These are phyloP conservation scores for Lamellibrachia satsuma DNA, from an alignment of 2,888 invertebrate genomes.

Conservation along the genomic window DNA sequence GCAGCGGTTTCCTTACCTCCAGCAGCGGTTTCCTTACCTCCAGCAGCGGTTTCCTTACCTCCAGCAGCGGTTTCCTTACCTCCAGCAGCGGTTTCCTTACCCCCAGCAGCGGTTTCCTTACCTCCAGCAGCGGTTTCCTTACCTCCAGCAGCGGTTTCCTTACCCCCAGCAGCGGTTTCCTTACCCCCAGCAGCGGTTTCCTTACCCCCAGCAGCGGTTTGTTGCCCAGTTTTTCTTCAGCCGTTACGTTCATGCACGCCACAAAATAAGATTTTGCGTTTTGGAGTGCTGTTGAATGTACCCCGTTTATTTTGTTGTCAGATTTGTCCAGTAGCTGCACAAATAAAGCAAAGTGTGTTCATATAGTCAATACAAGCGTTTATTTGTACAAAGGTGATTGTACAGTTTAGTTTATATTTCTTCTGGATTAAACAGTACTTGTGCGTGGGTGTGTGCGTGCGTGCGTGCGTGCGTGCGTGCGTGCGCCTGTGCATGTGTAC, in stretches of 20 bases:
- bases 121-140: slow-evolving; percentile 48
- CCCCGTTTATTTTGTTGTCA: slow-evolving; percentile 42
- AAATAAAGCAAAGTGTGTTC: background rate
- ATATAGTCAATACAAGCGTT: background rate
- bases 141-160: too few relatives aligned
- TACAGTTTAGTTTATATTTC: too few relatives aligned
- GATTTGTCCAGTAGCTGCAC: slow-evolving; percentile 44
- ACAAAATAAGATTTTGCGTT: slow-evolving; percentile 50
- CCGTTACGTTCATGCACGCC: slow-evolving; percentile 51
- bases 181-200: too few relatives aligned
- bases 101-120: slow-evolving; percentile 48
- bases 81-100: too few relatives aligned
- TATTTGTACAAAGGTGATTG: background rate
- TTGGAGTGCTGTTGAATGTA: slow-evolving; percentile 49
- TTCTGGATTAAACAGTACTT: too few relatives aligned
- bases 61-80: slow-evolving; percentile 43
- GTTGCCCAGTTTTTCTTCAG: slow-evolving; percentile 43
- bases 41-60: slow-evolving; percentile 51
- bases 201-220: slow-evolving; percentile 49
- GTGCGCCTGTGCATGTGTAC: too few relatives aligned
- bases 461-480: too few relatives aligned
- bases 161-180: slow-evolving; percentile 50
- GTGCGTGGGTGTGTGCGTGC: too few relatives aligned
- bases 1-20: slow-evolving; percentile 50
- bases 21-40: slow-evolving; percentile 51